Evolutionary conservation across 1,140 invertebrate species (phyloP).

Genomic region (Ylistrum balloti): DNA sequence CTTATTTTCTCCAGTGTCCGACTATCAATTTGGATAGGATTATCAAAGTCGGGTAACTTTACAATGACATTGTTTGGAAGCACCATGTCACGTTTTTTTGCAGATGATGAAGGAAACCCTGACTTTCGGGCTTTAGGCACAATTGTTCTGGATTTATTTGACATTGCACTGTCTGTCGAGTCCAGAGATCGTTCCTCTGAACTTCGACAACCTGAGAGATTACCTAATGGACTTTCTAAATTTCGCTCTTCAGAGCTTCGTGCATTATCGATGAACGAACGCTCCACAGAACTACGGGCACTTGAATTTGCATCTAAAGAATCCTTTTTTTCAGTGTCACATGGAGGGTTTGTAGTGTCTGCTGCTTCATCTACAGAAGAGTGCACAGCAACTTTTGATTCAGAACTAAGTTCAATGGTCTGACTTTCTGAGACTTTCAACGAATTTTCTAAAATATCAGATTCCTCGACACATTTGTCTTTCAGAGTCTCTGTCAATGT

Average conservation of each 20-base stretch:
- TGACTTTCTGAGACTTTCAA: background rate
- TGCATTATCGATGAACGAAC: background rate
- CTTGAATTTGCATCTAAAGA: conserved; percentile 25
- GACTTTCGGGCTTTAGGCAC: conserved; percentile 70
- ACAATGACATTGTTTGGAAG: conserved; percentile 67
- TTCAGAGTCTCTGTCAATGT: background rate
- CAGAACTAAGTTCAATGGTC: conserved; percentile 8
- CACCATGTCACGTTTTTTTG: conserved; percentile 60
- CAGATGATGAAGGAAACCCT: conserved; percentile 53
- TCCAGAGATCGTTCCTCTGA: conserved; percentile 49
- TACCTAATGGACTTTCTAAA: conserved; percentile 27
- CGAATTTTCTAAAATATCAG: background rate
- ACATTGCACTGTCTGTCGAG: conserved; percentile 46
- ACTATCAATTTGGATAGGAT: conserved; percentile 61
- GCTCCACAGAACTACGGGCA: conserved; percentile 21
- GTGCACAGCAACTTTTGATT: background rate
- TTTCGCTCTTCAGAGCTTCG: background rate
- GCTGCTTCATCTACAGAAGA: background rate
- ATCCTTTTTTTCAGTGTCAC: background rate
- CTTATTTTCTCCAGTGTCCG: conserved; percentile 57
- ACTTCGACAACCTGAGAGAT: conserved; percentile 42
- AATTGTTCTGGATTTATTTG: conserved; percentile 27
- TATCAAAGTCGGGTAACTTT: conserved; percentile 66
- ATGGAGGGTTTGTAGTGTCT: background rate
- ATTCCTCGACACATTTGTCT: background rate